Base-by-base conservation (phyloP, 2,797 vertebrate species). In the Sebastes taczanowskii region DNA sequence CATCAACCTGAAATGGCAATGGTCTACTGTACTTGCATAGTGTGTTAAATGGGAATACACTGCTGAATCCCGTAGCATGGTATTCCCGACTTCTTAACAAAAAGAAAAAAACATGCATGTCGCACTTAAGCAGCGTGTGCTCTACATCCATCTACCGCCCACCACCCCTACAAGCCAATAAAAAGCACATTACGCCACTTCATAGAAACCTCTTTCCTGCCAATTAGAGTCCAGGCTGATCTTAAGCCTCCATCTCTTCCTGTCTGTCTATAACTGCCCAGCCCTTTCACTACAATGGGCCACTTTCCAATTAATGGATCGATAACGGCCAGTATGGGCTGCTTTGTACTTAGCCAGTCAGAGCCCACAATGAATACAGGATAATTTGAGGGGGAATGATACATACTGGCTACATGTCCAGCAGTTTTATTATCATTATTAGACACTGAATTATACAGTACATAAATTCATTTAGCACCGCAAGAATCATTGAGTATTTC, bases 251-350 rank as follows among this genome's bases (percentile, higher is more conserved):
- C 89, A 90, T 90, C 95, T 96, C 91, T 95, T 94, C 91, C 91
- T 94, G 94, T 96, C 94, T 95, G 92, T 95, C 95, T 95, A 96
- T 96, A 62, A 93, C 89, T 94, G 88, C 70, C 84, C 85, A 86
- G 88, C 70, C 89, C 94, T 96, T 95, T 96, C 96, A 96, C 96
- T 96, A 96, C 94, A 88, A 89, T 83, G 93, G 95, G 85, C 84
- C 92, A 77, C 87, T 96, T 96, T 96, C 94, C 93, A 96, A 96
- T 97, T 97, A 97, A 97, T 94, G 91, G 93, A 94, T 94, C 93
- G 90, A 93, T 88, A 90, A 82, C 73, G 92, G 94, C 92, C 94
- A 95, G 96, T 95, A 95, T 91, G 94, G 95, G 94, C 92, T 90
- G 92, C 91, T 94, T 95, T 94, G 92, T 93, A 93, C 95, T 94